Evolutionary conservation across 1,140 invertebrate species (phyloP).

Genomic region (Oedothorax gibbosus): DNA sequence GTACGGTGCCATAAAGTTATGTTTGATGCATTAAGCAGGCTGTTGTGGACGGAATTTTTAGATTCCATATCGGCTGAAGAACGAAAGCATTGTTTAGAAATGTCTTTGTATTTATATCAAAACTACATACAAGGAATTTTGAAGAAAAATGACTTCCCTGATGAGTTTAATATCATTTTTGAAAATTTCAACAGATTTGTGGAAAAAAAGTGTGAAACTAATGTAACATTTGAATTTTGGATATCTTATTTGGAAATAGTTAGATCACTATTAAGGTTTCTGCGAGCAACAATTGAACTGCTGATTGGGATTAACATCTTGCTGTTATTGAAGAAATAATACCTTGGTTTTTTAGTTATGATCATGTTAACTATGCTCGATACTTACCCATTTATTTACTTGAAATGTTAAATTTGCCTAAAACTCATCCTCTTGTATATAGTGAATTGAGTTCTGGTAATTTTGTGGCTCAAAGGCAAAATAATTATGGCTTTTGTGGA

Average conservation of each 20-base stretch:
- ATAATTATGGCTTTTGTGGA: background rate
- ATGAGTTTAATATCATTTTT: background rate
- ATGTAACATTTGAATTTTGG: constrained; percentile 13
- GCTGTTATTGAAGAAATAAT: constrained; percentile 7
- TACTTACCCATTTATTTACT: constrained; percentile 54
- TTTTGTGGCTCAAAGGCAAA: constrained; percentile 52
- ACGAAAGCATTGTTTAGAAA: background rate
- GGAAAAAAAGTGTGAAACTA: background rate
- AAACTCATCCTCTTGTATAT: background rate
- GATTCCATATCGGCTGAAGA: background rate
- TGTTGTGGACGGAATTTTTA: constrained; percentile 55
- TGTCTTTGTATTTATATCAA: background rate
- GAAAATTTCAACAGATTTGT: background rate
- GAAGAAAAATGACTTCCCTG: background rate
- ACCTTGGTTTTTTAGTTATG: constrained; percentile 34
- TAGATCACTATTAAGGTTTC: background rate
- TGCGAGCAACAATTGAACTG: constrained; percentile 18
- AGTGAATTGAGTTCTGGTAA: background rate
- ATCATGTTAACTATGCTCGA: constrained; percentile 34
- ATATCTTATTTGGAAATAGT: constrained; percentile 22
- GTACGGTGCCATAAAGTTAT: constrained; percentile 61
- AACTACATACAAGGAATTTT: background rate
- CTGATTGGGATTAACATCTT: constrained; percentile 8
- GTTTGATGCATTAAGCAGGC: constrained; percentile 59
- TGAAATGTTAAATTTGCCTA: constrained; percentile 48